phyloP scores from a whole-genome alignment of 2,797 vertebrate genomes.

The Gadopsis bispinosus region DNA sequence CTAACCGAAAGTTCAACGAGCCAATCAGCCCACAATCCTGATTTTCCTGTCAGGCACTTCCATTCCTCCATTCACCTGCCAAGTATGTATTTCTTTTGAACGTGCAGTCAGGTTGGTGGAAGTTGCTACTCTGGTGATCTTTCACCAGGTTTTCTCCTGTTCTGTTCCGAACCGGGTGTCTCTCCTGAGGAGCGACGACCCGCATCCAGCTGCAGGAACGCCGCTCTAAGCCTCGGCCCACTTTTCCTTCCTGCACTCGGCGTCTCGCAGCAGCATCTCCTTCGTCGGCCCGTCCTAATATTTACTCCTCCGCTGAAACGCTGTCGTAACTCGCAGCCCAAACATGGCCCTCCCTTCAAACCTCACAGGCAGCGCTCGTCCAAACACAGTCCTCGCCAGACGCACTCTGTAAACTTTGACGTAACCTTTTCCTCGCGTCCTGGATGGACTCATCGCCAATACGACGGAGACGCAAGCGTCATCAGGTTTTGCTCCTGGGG shows the following conservation, averaged over 20 bases:
- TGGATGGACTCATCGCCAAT: slow-evolving; percentile 1
- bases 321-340: slow-evolving; percentile 72
- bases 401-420: slow-evolving; percentile 43
- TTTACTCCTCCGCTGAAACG: slow-evolving; percentile 65
- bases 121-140: neutral
- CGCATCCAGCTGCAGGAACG: neutral
- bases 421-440: slow-evolving; percentile 24
- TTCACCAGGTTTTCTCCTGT: neutral
- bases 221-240: neutral
- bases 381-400: slow-evolving; percentile 45
- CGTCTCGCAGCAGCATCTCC: slow-evolving; percentile 2
- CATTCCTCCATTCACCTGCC: too few relatives aligned
- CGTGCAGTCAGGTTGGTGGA: neutral
- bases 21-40: too few relatives aligned
- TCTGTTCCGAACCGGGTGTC: slow-evolving; percentile 22
- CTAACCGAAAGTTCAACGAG: neutral
- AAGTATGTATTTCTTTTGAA: too few relatives aligned
- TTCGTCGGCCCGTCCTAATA: slow-evolving; percentile 70
- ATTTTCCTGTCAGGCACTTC: neutral
- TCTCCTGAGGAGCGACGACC: slow-evolving; percentile 11
- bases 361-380: slow-evolving; percentile 13
- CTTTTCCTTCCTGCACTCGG: neutral
- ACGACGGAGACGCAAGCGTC: slow-evolving; percentile 18
- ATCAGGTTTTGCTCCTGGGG: too few relatives aligned
- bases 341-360: slow-evolving; percentile 66